Evolutionary conservation across 2,113 vertebrate species (phyloP).

Genomic region (Pygoscelis adeliae): DNA sequence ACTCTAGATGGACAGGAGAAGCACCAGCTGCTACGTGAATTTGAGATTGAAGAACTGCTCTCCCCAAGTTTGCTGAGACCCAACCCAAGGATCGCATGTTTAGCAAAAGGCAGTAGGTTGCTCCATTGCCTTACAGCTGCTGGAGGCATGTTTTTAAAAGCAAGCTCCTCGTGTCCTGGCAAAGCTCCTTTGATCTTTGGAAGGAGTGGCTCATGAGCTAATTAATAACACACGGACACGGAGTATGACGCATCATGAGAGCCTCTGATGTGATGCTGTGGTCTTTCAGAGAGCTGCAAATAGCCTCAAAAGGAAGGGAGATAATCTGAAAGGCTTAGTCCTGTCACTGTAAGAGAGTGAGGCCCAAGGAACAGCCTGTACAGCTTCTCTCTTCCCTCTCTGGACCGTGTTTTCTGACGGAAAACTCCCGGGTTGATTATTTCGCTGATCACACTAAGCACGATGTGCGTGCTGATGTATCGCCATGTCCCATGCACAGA

Average conservation of each 20-base stretch:
- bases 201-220: background rate
- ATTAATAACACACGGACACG: background rate
- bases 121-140: background rate
- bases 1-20: background rate
- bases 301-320: background rate
- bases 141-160: background rate
- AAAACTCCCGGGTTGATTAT: fast-evolving
- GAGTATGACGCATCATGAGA: background rate
- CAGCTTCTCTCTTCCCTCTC: background rate
- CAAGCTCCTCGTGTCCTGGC: background rate
- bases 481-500: background rate
- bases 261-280: background rate
- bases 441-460: fast-evolving
- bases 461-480: fast-evolving
- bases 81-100: fast-evolving
- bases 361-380: fast-evolving
- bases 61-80: background rate
- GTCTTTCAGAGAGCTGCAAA: background rate
- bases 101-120: background rate
- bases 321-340: background rate
- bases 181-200: background rate
- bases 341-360: fast-evolving
- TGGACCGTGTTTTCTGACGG: fast-evolving
- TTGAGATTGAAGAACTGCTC: fast-evolving
- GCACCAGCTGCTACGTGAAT: fast-evolving